These are phyloP conservation scores for Myotis planiceps DNA, from an alignment of 2,797 vertebrate species.

Conservation along the genomic window DNA sequence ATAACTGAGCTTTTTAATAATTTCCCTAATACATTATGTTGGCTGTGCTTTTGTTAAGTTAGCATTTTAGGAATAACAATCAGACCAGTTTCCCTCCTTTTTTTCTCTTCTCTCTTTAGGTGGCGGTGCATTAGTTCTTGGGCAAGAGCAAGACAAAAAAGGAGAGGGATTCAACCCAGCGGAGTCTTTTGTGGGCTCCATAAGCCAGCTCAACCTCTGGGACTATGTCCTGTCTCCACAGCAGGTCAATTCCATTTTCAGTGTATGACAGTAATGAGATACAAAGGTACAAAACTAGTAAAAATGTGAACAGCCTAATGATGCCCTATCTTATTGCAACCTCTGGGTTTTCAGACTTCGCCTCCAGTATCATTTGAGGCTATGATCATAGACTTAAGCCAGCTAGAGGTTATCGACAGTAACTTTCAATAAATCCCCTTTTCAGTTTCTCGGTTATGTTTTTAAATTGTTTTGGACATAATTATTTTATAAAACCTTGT, in stretches of 20 bases:
- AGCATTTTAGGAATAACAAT: not conserved
- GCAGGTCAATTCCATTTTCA: constrained; percentile 89
- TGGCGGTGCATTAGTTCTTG: constrained; percentile 95
- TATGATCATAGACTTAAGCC: not conserved
- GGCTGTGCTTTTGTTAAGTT: not conserved
- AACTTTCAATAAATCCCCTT: not conserved
- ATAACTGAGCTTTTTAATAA: not conserved
- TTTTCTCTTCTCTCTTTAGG: constrained; percentile 84
- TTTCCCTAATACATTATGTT: not conserved
- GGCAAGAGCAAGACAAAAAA: constrained; percentile 97
- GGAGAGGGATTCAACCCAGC: constrained; percentile 98
- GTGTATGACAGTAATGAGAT: constrained; percentile 76
- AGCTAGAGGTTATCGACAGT: not conserved
- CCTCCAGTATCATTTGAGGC: not conserved
- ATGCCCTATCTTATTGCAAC: not conserved
- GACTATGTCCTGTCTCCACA: constrained; percentile 93
- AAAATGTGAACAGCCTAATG: constrained; percentile 52
- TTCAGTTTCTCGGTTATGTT: not conserved
- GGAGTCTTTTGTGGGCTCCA: constrained; percentile 98
- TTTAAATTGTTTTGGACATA: not conserved
- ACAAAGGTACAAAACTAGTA: constrained; percentile 49
- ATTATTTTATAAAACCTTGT: not conserved
- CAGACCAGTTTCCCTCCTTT: not conserved
- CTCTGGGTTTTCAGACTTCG: constrained; percentile 11
- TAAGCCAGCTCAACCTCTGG: constrained; percentile 99